Evolutionary conservation across 2,888 invertebrate species (phyloP).

Genomic region (Didymodactylos carnosus): DNA sequence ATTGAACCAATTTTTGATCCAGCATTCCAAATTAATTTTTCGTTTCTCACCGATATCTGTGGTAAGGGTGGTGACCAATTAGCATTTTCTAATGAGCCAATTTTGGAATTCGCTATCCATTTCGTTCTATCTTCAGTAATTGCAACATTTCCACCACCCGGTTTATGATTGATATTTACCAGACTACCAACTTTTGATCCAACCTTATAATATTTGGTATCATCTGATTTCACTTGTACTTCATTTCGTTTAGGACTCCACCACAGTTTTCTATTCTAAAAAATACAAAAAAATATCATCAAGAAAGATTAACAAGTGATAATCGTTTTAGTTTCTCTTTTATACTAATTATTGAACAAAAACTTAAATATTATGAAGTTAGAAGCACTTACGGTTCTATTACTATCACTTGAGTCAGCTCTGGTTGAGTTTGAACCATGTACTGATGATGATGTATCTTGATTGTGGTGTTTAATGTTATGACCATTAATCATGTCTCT

Average conservation of each 20-base stretch:
- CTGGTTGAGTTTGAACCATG: too few species aligned
- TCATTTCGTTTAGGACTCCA: neutral
- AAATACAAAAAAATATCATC: neutral
- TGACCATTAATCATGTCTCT: too few species aligned
- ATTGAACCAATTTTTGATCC: neutral
- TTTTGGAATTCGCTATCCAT: neutral
- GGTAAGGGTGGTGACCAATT: neutral
- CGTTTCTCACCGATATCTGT: neutral
- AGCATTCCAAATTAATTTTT: neutral
- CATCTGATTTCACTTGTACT: neutral
- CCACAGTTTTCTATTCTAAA: neutral
- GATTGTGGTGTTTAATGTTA: too few species aligned
- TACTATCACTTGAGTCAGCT: neutral
- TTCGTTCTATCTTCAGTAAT: neutral
- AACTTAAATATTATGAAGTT: too few species aligned
- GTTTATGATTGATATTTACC: neutral
- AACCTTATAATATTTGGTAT: neutral
- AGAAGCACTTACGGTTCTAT: neutral
- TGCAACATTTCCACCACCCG: neutral
- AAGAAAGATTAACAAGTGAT: neutral
- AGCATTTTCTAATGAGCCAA: neutral
- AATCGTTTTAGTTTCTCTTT: neutral
- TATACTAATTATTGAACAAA: neutral
- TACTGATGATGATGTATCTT: too few species aligned
- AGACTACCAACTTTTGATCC: neutral